Evolutionary conservation across 1,140 invertebrate genomes (phyloP).

Genomic region (Lordiphosa mommai): DNA sequence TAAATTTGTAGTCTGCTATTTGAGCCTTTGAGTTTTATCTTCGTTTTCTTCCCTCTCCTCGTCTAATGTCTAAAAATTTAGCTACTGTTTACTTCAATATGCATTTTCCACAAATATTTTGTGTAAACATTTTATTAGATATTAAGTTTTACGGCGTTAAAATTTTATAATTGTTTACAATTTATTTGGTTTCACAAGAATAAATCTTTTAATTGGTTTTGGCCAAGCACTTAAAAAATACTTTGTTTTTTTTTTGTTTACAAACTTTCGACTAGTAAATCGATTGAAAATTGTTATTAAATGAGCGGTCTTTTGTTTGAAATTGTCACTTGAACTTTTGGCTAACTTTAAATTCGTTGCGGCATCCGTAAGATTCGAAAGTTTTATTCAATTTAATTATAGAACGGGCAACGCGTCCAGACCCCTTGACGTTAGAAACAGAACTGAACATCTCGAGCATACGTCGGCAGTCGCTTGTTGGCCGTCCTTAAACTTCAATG

Average conservation of each 20-base stretch:
- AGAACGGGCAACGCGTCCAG: slow-evolving; percentile 38
- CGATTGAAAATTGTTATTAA: slow-evolving; percentile 16
- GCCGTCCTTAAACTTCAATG: slow-evolving; percentile 62
- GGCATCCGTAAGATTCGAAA: slow-evolving; percentile 24
- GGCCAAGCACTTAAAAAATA: slow-evolving; percentile 8
- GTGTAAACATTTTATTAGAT: slow-evolving; percentile 34
- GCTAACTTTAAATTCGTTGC: slow-evolving; percentile 31
- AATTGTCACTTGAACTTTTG: slow-evolving; percentile 50
- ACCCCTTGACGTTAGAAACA: slow-evolving; percentile 45
- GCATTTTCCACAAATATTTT: slow-evolving; percentile 35
- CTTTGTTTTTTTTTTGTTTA: slow-evolving; percentile 7
- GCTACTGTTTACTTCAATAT: slow-evolving; percentile 26
- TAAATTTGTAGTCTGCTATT: too few species aligned
- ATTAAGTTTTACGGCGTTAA: slow-evolving; percentile 18
- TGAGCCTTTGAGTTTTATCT: background rate
- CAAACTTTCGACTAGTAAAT: slow-evolving; percentile 12
- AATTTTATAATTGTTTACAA: slow-evolving; percentile 51
- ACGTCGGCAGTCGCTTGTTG: slow-evolving; percentile 10
- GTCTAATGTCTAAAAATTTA: slow-evolving; percentile 11
- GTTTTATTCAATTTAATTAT: background rate
- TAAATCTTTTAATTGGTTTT: slow-evolving; percentile 46
- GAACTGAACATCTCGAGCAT: slow-evolving; percentile 33
- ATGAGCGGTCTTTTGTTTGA: slow-evolving; percentile 20
- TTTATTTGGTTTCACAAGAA: slow-evolving; percentile 43
- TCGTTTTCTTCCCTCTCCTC: background rate